Evolutionary conservation across 2,888 invertebrate genomes (phyloP), one percentile per base, ranked within the genome.

Genomic region (Halictus quadricinctus): DNA sequence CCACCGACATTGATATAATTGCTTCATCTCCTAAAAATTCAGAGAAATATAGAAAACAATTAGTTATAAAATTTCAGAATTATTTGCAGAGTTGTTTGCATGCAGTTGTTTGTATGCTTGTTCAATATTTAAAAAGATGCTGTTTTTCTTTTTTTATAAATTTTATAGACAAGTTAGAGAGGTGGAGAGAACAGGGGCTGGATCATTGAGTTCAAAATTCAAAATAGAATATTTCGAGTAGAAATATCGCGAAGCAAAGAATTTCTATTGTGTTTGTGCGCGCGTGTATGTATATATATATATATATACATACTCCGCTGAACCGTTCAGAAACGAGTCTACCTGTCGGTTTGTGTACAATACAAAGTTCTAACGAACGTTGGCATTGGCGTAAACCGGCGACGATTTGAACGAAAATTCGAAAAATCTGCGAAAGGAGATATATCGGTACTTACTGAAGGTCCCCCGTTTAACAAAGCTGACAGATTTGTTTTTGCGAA

Each of bases 11-110:
- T 13, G 95, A 95, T 91, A 95, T 95, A 88, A 95, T 94, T 88
- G 95, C 95, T 92, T 95, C 95, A 92, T 95, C 95, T 91, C 95
- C 95, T 95, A 89, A 13, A 92, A 91, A 80, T 58, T 43, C 75
- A 73, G 58, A 76, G 84, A 77, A 46, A 18, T 72, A 46, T 58
- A 80, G 70, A 58, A 81, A 80, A 29, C 12, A 8, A 29, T 29
- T 25, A 76, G 4, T 46, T 43, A 70, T n/a, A 21, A n/a, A 21
- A 41, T 21, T 41, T 21, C 7, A 0, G 12, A 36, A 21, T 41
- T 21, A 69, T 69, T 41, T 10, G 1, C 0, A 29, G 29, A 10
- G 25, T 8, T 60, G 10, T 25, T 7, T n/a, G 54, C 25, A 10
- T 4, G n/a, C n/a, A n/a, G n/a, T n/a, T n/a, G n/a, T n/a, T n/a